Evolutionary conservation across 2,113 vertebrate species (phyloP).

Genomic region (Hippotragus niger): DNA sequence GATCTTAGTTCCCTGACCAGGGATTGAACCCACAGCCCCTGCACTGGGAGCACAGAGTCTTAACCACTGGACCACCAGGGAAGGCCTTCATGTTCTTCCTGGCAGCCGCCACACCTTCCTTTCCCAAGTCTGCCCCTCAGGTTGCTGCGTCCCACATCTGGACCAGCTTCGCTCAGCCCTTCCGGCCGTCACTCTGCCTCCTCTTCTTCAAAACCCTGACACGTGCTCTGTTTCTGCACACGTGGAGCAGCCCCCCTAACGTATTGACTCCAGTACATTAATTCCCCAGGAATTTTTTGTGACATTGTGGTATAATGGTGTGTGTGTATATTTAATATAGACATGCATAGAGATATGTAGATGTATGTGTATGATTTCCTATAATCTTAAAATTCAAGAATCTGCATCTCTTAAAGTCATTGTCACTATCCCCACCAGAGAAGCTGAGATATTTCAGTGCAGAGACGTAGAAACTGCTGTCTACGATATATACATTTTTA

Average conservation of each 20-base stretch:
- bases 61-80: fast-evolving
- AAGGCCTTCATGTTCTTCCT: too few species aligned
- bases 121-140: fast-evolving
- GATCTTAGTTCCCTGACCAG: background rate
- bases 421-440: too few species aligned
- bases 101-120: fast-evolving
- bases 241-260: fast-evolving
- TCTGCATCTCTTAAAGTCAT: background rate
- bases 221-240: fast-evolving
- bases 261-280: background rate
- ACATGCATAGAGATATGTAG: background rate
- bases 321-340: background rate
- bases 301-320: too few species aligned
- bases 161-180: background rate
- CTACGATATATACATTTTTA: fast-evolving
- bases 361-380: background rate
- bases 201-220: background rate
- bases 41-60: background rate
- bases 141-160: background rate
- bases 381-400: background rate
- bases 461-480: background rate
- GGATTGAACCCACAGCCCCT: background rate
- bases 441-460: background rate
- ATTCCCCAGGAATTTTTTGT: background rate
- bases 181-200: background rate